A percentile compares a stretch with the other conserved stretches of the same genome.
phyloP scores from a whole-genome alignment of 2,797 vertebrate genomes.

The Argya squamiceps region DNA sequence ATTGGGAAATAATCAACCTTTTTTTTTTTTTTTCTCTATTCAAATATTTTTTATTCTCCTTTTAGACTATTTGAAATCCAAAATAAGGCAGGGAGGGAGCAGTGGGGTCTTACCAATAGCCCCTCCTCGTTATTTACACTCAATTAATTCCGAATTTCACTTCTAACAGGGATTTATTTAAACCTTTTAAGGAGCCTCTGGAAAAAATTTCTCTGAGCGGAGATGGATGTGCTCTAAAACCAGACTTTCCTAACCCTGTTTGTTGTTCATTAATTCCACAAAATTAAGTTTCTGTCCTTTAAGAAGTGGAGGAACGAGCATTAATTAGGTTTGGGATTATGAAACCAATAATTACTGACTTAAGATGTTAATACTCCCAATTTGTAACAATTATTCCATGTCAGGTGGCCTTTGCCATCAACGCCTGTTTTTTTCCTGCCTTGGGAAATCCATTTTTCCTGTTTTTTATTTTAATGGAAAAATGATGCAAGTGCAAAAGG shows the following conservation, averaged over 20 bases:
- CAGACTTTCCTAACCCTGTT: not conserved
- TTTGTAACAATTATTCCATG: not conserved
- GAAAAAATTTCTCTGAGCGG: not conserved
- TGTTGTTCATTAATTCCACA: not conserved
- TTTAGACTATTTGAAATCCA: not conserved
- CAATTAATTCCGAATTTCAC: fast-evolving
- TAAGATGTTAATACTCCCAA: not conserved
- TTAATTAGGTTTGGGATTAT: not conserved
- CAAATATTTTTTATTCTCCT: not conserved
- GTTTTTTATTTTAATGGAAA: not conserved
- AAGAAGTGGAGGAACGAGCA: not conserved
- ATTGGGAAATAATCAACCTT: too few species aligned
- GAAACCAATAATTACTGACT: not conserved
- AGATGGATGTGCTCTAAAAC: not conserved
- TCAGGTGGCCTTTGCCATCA: not conserved
- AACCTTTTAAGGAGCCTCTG: not conserved
- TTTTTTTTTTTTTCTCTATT: not conserved
- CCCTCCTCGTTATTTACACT: not conserved
- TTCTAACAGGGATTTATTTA: not conserved
- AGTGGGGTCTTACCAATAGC: not conserved
- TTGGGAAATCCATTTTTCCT: not conserved
- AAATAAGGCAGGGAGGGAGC: not conserved
- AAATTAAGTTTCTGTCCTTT: not conserved
- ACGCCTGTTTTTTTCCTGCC: not conserved
- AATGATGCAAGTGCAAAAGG: not conserved